These are phyloP conservation scores for Diploscapter pachys DNA, from an alignment of 1,140 invertebrate genomes.

Conservation along the genomic window DNA sequence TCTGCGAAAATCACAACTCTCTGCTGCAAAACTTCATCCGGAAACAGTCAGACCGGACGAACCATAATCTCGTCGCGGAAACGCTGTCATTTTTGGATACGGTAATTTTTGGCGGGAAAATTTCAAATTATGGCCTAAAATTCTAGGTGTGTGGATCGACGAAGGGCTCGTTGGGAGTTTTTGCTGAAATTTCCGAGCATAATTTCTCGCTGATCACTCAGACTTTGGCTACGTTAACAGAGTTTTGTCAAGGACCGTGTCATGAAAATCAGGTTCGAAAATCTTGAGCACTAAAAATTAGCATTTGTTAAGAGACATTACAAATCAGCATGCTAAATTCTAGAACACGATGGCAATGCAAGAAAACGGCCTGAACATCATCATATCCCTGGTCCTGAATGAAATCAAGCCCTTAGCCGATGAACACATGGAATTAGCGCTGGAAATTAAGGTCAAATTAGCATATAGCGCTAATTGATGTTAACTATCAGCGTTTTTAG, in stretches of 20 bases:
- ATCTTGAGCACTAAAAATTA: neutral
- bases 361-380: conserved; percentile 97
- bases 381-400: conserved; percentile 91
- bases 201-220: conserved; percentile 97
- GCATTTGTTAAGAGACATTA: no score
- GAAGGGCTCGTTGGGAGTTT: conserved; percentile 87
- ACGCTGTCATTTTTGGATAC: conserved; percentile 97
- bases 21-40: conserved; percentile 86
- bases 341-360: conserved; percentile 91
- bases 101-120: conserved; percentile 59
- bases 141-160: conserved; percentile 85
- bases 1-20: conserved; percentile 98
- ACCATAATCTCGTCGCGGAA: conserved; percentile 91
- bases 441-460: conserved; percentile 76
- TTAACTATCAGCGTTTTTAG: conserved; percentile 44
- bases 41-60: conserved; percentile 90
- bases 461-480: neutral
- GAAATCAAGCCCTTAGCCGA: conserved; percentile 95
- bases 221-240: conserved; percentile 94
- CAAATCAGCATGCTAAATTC: conserved; percentile 27
- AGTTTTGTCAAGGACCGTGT: conserved; percentile 98
- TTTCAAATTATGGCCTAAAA: no score
- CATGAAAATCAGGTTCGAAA: conserved; percentile 77
- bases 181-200: conserved; percentile 93
- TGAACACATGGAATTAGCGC: conserved; percentile 89